These are phyloP conservation scores for Psittacara wagleri DNA, from an alignment of 2,113 vertebrate species.

Conservation along the genomic window DNA sequence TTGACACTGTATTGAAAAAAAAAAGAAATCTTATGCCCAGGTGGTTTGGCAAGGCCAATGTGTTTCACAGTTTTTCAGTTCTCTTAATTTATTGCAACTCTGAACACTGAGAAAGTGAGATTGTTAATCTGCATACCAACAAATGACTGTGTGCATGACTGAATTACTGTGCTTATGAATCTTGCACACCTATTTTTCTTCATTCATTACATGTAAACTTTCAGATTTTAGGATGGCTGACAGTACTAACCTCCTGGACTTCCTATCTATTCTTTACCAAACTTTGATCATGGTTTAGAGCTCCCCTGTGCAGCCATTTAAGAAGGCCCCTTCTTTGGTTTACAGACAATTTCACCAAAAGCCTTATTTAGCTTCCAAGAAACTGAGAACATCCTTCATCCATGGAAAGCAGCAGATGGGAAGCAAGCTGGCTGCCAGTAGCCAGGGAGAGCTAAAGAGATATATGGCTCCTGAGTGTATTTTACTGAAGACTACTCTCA, in stretches of 20 bases:
- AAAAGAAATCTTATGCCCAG: neutral
- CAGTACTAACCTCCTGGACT: neutral
- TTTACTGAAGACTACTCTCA: slow-evolving; percentile 9
- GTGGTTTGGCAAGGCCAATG: neutral
- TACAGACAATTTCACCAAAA: neutral
- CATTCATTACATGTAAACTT: neutral
- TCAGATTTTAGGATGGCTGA: neutral
- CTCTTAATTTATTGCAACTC: neutral
- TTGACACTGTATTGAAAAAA: neutral
- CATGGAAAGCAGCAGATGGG: slow-evolving; percentile 19
- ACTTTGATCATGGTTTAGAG: neutral
- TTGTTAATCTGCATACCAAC: neutral
- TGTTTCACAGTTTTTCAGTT: neutral
- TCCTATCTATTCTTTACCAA: neutral
- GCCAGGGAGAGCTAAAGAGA: slow-evolving; percentile 16
- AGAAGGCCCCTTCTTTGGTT: neutral
- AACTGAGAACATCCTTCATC: neutral
- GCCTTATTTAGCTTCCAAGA: slow-evolving; percentile 16
- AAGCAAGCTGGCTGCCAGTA: slow-evolving; percentile 1
- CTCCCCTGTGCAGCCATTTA: neutral
- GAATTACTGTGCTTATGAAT: neutral
- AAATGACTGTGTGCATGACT: neutral
- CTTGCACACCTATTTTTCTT: neutral
- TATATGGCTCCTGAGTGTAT: neutral
- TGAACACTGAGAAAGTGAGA: neutral